Evolutionary conservation across 2,113 vertebrate genomes (phyloP).

Genomic region (Brachyhypopomus occidentalis): DNA sequence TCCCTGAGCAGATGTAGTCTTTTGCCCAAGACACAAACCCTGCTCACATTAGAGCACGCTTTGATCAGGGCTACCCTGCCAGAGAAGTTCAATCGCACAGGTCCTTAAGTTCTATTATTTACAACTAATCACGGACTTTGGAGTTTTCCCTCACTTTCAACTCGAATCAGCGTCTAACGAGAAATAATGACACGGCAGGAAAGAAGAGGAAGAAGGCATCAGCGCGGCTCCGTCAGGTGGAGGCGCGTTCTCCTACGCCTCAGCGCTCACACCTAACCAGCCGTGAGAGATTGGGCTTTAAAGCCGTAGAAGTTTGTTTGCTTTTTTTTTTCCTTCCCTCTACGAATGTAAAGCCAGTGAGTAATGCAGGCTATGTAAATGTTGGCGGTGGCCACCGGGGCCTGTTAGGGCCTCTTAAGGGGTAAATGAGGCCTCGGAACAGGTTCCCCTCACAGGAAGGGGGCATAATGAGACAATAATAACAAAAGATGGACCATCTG

Average conservation of each 20-base stretch:
- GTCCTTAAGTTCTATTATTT: conserved; percentile 71
- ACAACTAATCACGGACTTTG: conserved; percentile 65
- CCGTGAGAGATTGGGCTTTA: conserved; percentile 49
- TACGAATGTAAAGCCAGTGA: conserved; percentile 52
- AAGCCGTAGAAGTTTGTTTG: conserved; percentile 34
- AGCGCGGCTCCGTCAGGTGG: conserved; percentile 54
- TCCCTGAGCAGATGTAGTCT: conserved; percentile 66
- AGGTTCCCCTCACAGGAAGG: conserved; percentile 47
- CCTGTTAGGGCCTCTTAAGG: conserved; percentile 48
- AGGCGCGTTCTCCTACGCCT: conserved; percentile 23
- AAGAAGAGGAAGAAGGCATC: conserved; percentile 50
- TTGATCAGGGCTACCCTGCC: conserved; percentile 56
- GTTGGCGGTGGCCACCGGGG: conserved; percentile 47
- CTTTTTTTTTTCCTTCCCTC: conserved; percentile 29
- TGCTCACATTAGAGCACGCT: conserved; percentile 49
- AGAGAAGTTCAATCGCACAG: conserved; percentile 59
- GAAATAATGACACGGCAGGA: conserved; percentile 56
- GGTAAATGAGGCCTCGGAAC: conserved; percentile 48
- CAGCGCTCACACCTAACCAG: conserved; percentile 52
- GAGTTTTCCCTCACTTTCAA: conserved; percentile 60
- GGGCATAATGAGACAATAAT: conserved; percentile 49
- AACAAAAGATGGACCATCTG: conserved; percentile 51
- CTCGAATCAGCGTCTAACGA: conserved; percentile 63
- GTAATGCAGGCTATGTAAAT: conserved; percentile 52
- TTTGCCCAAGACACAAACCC: conserved; percentile 70